Conservation (phyloP, 2,113 vertebrate species). For the Neolamprologus toae region DNA sequence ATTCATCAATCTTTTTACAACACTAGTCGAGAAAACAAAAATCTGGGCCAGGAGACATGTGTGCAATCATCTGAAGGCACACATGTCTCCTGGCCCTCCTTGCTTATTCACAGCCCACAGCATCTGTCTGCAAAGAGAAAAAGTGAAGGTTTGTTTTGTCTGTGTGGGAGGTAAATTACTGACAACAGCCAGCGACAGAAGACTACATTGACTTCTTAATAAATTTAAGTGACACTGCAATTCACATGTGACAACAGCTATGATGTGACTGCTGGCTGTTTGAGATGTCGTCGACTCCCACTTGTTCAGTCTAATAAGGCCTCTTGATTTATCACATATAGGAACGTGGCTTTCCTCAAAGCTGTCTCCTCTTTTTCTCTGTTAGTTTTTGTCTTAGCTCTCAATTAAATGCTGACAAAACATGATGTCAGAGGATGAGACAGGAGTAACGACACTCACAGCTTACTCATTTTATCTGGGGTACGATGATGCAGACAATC, state of each 20-base stretch:
- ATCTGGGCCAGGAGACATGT: background rate
- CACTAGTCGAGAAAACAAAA: background rate
- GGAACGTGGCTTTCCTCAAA: background rate
- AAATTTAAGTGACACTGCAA: slow-evolving; percentile 53
- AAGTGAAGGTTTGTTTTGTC: slow-evolving; percentile 12
- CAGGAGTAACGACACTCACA: background rate
- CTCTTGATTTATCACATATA: background rate
- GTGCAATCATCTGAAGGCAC: background rate
- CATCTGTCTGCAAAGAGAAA: background rate
- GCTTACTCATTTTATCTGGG: slow-evolving; percentile 6
- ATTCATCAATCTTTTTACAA: background rate
- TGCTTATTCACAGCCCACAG: background rate
- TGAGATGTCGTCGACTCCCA: slow-evolving; percentile 56
- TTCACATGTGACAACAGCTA: slow-evolving; percentile 64
- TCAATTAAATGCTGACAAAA: background rate
- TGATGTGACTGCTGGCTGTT: slow-evolving; percentile 57
- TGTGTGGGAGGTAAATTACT: slow-evolving; percentile 43
- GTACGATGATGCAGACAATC: background rate
- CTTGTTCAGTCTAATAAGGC: background rate
- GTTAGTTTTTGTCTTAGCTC: background rate
- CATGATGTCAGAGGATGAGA: background rate
- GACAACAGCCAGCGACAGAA: slow-evolving; percentile 48
- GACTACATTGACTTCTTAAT: slow-evolving; percentile 57
- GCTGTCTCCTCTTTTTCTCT: background rate
- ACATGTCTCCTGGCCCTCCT: background rate